Conservation (phyloP, 2,888 invertebrate genomes). For the Diplazon laetatorius region DNA sequence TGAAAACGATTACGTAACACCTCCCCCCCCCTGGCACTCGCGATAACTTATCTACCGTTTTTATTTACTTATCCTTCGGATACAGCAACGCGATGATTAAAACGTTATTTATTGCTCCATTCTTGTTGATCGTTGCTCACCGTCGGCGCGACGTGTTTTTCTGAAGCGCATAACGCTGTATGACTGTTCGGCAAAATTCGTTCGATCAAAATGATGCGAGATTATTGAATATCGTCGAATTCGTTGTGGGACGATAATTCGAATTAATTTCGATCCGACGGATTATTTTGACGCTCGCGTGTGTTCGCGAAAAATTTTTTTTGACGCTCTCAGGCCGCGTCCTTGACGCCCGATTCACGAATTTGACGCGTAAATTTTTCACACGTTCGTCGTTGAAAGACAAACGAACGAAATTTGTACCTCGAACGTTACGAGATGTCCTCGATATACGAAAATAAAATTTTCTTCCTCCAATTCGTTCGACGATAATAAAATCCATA, state of each 20-base stretch:
- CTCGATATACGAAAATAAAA: no score
- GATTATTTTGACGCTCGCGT: not conserved
- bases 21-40: no score
- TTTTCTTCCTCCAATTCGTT: no score
- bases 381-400: not conserved
- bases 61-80: not conserved
- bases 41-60: slow-evolving; percentile 39
- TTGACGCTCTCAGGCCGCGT: not conserved
- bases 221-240: no score
- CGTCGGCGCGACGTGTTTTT: slow-evolving; percentile 13
- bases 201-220: no score
- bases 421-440: not conserved
- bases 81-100: slow-evolving; percentile 13
- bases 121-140: slow-evolving; percentile 24
- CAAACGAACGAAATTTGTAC: not conserved
- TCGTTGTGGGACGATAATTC: no score
- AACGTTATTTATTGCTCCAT: slow-evolving; percentile 41
- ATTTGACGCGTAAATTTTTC: not conserved
- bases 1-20: slow-evolving; percentile 34
- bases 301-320: not conserved
- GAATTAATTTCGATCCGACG: no score
- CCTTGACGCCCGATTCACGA: slow-evolving; percentile 16
- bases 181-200: not conserved
- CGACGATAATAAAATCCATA: no score
- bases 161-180: not conserved